Base-by-base conservation (phyloP, 2,113 vertebrate genomes). In the Muntiacus reevesi region DNA sequence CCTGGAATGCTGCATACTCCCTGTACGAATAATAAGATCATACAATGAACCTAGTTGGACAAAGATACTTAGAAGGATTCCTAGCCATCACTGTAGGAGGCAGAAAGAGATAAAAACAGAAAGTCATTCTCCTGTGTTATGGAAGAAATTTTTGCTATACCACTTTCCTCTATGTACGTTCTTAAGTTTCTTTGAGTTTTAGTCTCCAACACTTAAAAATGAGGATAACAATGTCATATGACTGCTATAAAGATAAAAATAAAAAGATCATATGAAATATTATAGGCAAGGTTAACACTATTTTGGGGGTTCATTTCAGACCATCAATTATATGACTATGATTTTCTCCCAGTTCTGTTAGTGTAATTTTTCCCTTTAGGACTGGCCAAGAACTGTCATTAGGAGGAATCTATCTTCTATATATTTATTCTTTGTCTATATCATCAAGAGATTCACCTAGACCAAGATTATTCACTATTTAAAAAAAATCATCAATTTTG, bases 231-330 rank as follows among this genome's bases (percentile, higher is more conserved):
- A 97, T 87, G 74, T 36, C 74, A 92, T 84, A 25, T 40, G n/a
- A 52, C 90, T 87, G 57, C 79, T 97, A 62, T 16, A 15, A 96
- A 57, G 95, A 90, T 95, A 91, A 95, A 45, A 92, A 57, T 96
- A 94, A 96, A n/a, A 89, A 89, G 74, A 78, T 85, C 57, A 93
- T 91, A 91, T 91, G 76, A 92, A 89, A 91, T 87, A 45, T 96
- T 95, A 96, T 81, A 60, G 52, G 71, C 57, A 94, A 95, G 90
- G 52, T 85, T 96, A 97, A 94, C 76, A 95, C 17, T 59, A 40
- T n/a, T 45, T 67, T 94, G 62, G 88, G 23, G 54, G 28, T 36
- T 95, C 11, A 83, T 82, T 94, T 87, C 45, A 67, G 40, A 92
- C 19, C 5, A 88, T 86, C 25, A 91, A 76, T 94, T 62, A 43